Evolutionary conservation across 2,888 invertebrate species (phyloP), one percentile per base, ranked within the genome.

Genomic region (Troilus luridus): DNA sequence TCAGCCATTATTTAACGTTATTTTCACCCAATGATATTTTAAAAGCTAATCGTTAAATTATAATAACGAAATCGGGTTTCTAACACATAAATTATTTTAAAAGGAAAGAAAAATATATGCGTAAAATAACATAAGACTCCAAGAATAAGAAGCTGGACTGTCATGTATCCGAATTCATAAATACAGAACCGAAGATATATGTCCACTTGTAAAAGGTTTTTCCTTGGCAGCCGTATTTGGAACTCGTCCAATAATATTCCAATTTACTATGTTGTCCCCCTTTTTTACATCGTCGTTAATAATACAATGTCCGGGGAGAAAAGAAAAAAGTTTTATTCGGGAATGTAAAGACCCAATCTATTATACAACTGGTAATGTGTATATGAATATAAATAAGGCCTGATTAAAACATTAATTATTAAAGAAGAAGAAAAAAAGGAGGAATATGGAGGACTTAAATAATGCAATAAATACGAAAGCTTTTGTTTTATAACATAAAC

Each of bases 231-330:
- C 56, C 85, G 56, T 85, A 56, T 54, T 41, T 85, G 85, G 56
- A 58, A 7, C 21, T 85, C 85, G 56, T 54, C 85, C 85, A 85
- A 85, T 85, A 85, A 85, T 58, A 85, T 85, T 85, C 85, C 85
- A 85, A 85, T 85, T 85, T 85, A 85, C 85, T 56, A 58, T 85
- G 85, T 85, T 85, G 85, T 85, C 11, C 56, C 85, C 56, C 85
- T 85, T 85, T 85, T 85, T 85, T 85, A 85, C 85, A 85, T 85
- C 85, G 56, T n/a, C 85, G 56, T 85, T 85, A 85, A 56, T 85
- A 85, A 85, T 85, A 58, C n/a, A 54, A 21, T 54, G 81, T 24
- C 41, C n/a, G 56, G 56, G 56, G 5, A 12, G 5, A 12, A 41
- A 41, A 14, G 10, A 85, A 85, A 56, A 56, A 56, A 56, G 54